Evolutionary conservation across 2,888 invertebrate genomes (phyloP).

Genomic region (Rambutsinella grinnellia): DNA sequence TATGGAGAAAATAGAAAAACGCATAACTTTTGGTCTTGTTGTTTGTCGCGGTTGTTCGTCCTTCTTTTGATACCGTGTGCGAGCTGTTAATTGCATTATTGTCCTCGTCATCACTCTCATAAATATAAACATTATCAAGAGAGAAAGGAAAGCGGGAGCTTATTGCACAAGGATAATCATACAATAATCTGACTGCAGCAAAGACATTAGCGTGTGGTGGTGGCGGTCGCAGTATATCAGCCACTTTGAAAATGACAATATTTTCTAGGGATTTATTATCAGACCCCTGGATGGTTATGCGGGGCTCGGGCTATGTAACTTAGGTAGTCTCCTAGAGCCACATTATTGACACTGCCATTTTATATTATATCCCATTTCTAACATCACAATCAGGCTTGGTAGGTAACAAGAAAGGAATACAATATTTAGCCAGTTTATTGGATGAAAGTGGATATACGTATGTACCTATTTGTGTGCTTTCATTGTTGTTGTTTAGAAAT

Average conservation of each 20-base stretch:
- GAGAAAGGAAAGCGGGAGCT: conserved; percentile 1
- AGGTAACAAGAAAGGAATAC: neutral
- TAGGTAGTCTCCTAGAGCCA: neutral
- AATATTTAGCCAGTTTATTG: neutral
- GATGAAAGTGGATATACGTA: neutral
- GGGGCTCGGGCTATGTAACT: neutral
- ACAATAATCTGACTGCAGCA: conserved; percentile 13
- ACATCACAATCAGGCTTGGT: conserved; percentile 17
- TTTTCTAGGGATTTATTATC: conserved; percentile 45
- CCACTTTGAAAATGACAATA: conserved; percentile 31
- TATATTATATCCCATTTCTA: too few species aligned
- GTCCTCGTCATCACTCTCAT: conserved; percentile 39
- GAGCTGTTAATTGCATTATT: conserved; percentile 34
- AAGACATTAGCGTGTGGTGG: neutral
- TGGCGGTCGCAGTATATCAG: conserved; percentile 10
- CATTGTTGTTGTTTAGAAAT: conserved; percentile 15
- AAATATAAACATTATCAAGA: conserved; percentile 27
- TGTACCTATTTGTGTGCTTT: neutral
- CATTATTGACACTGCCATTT: neutral
- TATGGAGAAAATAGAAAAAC: neutral
- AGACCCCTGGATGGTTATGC: neutral
- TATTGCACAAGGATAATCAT: neutral
- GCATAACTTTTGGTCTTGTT: conserved; percentile 11
- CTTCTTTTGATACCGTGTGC: conserved; percentile 23
- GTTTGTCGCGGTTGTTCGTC: conserved; percentile 15